A percentile compares a stretch with the other conserved stretches of the same genome.
phyloP scores from a whole-genome alignment of 2,797 vertebrate species.

The Phylloscopus collybita region DNA sequence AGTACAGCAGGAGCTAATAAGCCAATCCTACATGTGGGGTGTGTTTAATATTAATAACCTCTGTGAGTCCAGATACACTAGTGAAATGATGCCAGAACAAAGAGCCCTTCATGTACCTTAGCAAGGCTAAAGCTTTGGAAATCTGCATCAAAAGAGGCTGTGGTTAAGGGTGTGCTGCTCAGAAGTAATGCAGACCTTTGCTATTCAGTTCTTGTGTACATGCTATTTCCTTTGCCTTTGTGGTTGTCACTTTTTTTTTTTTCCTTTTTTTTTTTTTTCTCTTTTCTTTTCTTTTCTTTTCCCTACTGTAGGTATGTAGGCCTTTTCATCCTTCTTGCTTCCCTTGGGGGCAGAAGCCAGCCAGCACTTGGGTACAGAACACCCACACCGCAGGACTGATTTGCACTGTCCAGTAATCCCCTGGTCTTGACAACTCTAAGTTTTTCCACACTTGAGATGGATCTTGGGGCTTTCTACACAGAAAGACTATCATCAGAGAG shows the following conservation, averaged over 20 bases:
- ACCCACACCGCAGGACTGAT: not conserved
- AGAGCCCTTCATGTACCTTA: not conserved
- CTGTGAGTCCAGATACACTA: not conserved
- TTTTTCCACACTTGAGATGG: not conserved
- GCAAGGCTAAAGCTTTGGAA: not conserved
- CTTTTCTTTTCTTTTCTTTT: no score
- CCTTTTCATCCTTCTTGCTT: not conserved
- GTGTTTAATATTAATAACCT: conserved; percentile 12
- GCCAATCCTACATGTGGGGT: not conserved
- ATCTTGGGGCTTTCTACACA: not conserved
- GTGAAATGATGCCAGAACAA: not conserved
- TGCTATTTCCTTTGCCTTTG: not conserved
- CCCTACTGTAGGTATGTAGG: fast-evolving
- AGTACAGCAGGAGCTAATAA: not conserved
- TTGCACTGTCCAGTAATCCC: not conserved
- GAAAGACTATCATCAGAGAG: not conserved
- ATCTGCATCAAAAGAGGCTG: not conserved
- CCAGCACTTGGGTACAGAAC: not conserved
- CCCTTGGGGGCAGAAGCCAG: not conserved
- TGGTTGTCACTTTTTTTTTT: not conserved
- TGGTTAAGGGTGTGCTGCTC: not conserved
- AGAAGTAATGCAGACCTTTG: not conserved
- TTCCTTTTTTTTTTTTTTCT: no score
- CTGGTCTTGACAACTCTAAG: not conserved
- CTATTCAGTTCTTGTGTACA: not conserved